These are phyloP conservation scores for Campoletis sonorensis DNA, from an alignment of 1,140 invertebrate genomes.

Conservation along the genomic window DNA sequence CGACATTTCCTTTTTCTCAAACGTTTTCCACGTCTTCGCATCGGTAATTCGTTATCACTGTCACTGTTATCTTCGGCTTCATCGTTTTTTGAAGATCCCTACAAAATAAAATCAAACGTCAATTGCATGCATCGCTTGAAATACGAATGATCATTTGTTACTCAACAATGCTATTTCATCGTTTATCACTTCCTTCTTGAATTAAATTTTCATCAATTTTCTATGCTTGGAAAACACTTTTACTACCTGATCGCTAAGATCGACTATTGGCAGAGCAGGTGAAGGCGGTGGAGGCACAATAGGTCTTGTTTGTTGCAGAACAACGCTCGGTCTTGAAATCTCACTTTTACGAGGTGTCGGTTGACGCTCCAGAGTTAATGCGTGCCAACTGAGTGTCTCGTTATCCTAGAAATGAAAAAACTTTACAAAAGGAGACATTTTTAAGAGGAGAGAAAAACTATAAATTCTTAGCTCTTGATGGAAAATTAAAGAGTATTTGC, in stretches of 20 bases:
- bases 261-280: conserved; percentile 49
- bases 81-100: conserved; percentile 47
- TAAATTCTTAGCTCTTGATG: not conserved
- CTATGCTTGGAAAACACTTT: too few relatives aligned
- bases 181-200: too few relatives aligned
- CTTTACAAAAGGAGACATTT: not conserved
- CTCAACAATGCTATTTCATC: too few relatives aligned
- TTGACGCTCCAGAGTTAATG: conserved; percentile 68
- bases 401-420: conserved; percentile 58
- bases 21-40: conserved; percentile 67
- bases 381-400: conserved; percentile 73
- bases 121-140: too few relatives aligned
- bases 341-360: conserved; percentile 62
- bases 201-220: too few relatives aligned
- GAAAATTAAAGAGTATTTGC: too few relatives aligned
- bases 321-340: conserved; percentile 55
- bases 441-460: not conserved
- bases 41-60: conserved; percentile 57
- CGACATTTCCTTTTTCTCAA: conserved; percentile 70
- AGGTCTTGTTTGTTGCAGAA: conserved; percentile 25
- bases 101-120: not conserved
- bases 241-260: conserved; percentile 56
- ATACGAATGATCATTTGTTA: too few relatives aligned
- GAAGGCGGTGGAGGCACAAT: conserved; percentile 46
- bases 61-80: conserved; percentile 57